These are phyloP conservation scores for Sphaerodactylus townsendi DNA, from an alignment of 2,113 vertebrate species.

Conservation along the genomic window DNA sequence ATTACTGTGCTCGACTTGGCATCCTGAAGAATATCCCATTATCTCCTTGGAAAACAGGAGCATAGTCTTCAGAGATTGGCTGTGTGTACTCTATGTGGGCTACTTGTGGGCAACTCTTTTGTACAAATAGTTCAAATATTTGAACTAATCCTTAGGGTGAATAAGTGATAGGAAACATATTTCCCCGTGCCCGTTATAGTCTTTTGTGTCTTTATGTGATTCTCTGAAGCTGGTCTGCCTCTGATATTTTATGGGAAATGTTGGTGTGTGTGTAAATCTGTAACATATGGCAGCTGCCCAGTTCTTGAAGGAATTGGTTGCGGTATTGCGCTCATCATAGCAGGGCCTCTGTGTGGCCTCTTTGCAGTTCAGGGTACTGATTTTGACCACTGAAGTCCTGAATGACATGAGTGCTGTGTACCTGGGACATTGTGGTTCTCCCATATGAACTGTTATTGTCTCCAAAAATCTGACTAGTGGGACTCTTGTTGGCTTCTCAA, in stretches of 20 bases:
- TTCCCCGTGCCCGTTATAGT: neutral
- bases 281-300: neutral
- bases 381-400: neutral
- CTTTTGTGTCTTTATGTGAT: neutral
- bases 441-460: neutral
- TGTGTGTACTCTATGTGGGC: neutral
- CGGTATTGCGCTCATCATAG: neutral
- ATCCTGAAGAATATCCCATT: neutral
- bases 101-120: neutral
- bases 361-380: neutral
- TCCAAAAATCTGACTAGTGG: neutral
- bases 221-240: no score
- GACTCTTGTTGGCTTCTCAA: no score
- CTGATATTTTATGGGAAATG: no score
- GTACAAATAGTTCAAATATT: no score
- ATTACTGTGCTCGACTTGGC: neutral
- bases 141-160: neutral
- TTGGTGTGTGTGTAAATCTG: no score
- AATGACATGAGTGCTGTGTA: neutral
- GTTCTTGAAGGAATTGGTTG: neutral
- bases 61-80: neutral
- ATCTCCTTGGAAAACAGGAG: neutral
- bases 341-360: no score
- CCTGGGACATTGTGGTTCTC: neutral
- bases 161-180: neutral